Evolutionary conservation across 1,140 invertebrate genomes (phyloP), one percentile per base, ranked within the genome.

Genomic region (Chironomus striatipennis): DNA sequence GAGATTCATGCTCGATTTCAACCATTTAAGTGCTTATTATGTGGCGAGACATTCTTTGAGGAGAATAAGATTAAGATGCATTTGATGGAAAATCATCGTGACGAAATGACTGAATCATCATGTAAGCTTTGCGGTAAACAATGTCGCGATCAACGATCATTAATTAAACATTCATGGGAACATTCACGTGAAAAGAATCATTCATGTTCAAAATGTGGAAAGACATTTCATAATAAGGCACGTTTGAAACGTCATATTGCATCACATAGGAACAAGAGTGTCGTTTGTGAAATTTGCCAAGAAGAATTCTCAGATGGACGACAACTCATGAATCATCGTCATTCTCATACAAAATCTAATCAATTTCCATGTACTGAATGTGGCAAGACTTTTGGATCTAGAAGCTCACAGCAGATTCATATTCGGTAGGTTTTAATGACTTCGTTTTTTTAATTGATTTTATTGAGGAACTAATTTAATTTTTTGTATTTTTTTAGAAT

Each of bases 331-430:
- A 90, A 89, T 78, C 90, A 91, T 81, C 83, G 89, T 43, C 88
- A 90, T 79, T 89, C 88, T 42, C 86, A 88, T 74, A 87, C 85
- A 75, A 85, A 86, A 73, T 80, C 87, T 0, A 83, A 88, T 76
- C 87, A 91, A 34, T 94, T 94, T 77, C 91, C 91, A 4, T 99
- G 98, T 80, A 86, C 87, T 74, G 90, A 92, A 77, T 93, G 91
- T 79, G 91, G 91, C 0, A 93, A 93, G 81, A 91, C 91, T n/a
- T 93, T 93, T 77, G 90, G 91, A 5, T 92, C 91, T 77, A 86
- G 93, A 73, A 98, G 96, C 85, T 91, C 97, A 0, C 91, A 93
- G 75, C 94, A 97, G 82, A 97, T 97, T 78, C 94, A 96, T 80
- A 88, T 94, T 20, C 87, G 92, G 92, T 3, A 88, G 90, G 18